A percentile compares a stretch with the other conserved stretches of the same genome.
Evolutionary conservation across 2,797 vertebrate genomes (phyloP).

Genomic region (Diplodus puntazzo): DNA sequence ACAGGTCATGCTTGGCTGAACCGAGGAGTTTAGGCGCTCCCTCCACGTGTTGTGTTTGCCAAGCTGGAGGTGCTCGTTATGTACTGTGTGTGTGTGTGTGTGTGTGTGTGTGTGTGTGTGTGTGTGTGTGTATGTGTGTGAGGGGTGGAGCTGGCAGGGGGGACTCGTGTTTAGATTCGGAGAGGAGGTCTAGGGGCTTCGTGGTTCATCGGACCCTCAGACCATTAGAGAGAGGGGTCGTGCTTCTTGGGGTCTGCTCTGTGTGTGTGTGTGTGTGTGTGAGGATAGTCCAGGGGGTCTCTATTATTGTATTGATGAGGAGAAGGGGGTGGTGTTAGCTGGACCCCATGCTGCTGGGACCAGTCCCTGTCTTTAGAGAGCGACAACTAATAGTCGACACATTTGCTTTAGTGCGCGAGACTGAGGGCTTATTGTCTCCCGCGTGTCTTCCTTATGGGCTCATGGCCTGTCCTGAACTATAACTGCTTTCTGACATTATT

Average conservation of each 20-base stretch:
- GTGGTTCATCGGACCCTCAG: constrained; percentile 74
- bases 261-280: constrained; percentile 23
- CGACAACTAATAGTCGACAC: constrained; percentile 69
- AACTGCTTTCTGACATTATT: constrained; percentile 17
- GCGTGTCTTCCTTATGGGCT: constrained; percentile 55
- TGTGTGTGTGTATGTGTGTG: constrained; percentile 17
- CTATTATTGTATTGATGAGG: constrained; percentile 56
- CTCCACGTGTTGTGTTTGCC: constrained; percentile 53
- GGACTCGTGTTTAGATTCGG: constrained; percentile 51
- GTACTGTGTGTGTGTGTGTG: constrained; percentile 31
- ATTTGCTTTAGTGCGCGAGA: constrained; percentile 62
- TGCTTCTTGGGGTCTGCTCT: constrained; percentile 49
- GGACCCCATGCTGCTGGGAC: constrained; percentile 75
- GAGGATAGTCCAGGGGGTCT: constrained; percentile 63
- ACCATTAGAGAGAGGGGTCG: constrained; percentile 64
- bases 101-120: constrained; percentile 15
- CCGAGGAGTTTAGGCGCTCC: constrained; percentile 43
- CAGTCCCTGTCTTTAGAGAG: constrained; percentile 64
- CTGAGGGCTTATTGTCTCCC: constrained; percentile 60
- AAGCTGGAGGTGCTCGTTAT: constrained; percentile 68
- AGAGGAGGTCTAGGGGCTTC: constrained; percentile 64
- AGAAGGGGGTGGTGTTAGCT: constrained; percentile 50
- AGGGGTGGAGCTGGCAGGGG: constrained; percentile 26
- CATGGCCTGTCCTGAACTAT: constrained; percentile 26
- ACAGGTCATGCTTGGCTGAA: constrained; percentile 60